A percentile compares a stretch with the other conserved stretches of the same genome.
Evolutionary conservation across 2,888 invertebrate genomes (phyloP).

Genomic region (Ethmia dodecea): DNA sequence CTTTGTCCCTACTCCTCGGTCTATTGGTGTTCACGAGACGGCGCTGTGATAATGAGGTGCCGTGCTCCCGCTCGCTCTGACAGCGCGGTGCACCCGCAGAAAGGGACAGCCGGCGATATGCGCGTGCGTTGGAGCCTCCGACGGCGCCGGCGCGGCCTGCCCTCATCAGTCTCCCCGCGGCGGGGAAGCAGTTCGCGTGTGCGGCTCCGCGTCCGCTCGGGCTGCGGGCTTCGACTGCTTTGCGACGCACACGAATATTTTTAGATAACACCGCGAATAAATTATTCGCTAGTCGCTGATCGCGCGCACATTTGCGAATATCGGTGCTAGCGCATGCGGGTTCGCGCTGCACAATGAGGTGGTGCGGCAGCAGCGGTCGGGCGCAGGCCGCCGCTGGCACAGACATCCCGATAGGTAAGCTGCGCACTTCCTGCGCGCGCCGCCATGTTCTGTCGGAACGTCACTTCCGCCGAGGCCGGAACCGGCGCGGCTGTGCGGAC

Average conservation of each 20-base stretch:
- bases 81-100: constrained; percentile 32
- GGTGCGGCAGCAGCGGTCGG: constrained; percentile 32
- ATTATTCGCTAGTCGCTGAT: constrained; percentile 72
- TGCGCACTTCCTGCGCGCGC: constrained; percentile 77
- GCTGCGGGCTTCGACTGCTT: constrained; percentile 46
- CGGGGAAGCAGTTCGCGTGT: constrained; percentile 74
- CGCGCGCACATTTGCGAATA: constrained; percentile 70
- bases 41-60: constrained; percentile 68
- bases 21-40: constrained; percentile 76
- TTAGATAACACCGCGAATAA: constrained; percentile 75
- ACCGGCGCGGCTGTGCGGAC: constrained; percentile 41
- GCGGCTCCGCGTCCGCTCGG: constrained; percentile 53
- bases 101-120: constrained; percentile 58
- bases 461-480: constrained; percentile 70
- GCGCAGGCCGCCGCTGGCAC: constrained; percentile 46
- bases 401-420: constrained; percentile 75
- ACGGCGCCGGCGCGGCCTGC: constrained; percentile 71
- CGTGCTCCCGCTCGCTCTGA: constrained; percentile 60
- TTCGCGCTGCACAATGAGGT: constrained; percentile 40
- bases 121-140: constrained; percentile 70
- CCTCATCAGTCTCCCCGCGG: constrained; percentile 76
- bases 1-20: constrained; percentile 74
- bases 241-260: constrained; percentile 70
- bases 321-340: constrained; percentile 63
- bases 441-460: constrained; percentile 72